Base-by-base conservation (phyloP, 2,888 invertebrate genomes). In the Eupeodes latifasciatus region DNA sequence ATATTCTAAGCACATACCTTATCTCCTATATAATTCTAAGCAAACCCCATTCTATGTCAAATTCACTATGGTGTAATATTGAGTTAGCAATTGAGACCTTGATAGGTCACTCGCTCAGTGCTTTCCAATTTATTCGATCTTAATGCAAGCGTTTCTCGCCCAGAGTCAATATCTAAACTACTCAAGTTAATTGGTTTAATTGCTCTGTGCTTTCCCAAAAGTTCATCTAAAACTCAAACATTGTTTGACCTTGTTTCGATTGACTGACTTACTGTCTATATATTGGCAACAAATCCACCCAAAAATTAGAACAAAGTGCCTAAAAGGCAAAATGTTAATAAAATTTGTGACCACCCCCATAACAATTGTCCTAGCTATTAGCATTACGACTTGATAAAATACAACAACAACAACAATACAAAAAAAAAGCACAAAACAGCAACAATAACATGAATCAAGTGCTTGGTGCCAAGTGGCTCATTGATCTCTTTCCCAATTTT, bases 391-490 rank as follows among this genome's bases (percentile, higher is more conserved):
- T 36, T 16, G 14, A 66, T 61, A 61, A 4, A 36, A 36, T 4
- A 55, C 16, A 55, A 19, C 16, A 55, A 19, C 16, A 55, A 27
- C 16, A 64, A 53, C 3, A 47, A 12, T 34, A 36, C 27, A n/a
- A 34, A 72, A 51, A 51, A n/a, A 61, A 74, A 53, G 4, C 12
- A 16, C 14, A 47, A n/a, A 59, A 72, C 49, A 49, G 64, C 66
- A 83, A 78, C 71, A 83, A 71, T 66, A 76, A 86, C 86, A 83
- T 61, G 83, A 64, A 64, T 66, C 49, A 62, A 77, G 69, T 75
- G 64, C 71, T 69, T 80, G 82, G 59, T 87, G 83, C 83, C 83
- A 87, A 83, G 80, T 83, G 76, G 59, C 61, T 61, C 75, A 69
- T 77, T 80, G 55, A 75, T 83, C 57, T 75, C 61, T 66, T 77